phyloP scores from a whole-genome alignment of 2,797 vertebrate species.

The Sebastes variabilis region DNA sequence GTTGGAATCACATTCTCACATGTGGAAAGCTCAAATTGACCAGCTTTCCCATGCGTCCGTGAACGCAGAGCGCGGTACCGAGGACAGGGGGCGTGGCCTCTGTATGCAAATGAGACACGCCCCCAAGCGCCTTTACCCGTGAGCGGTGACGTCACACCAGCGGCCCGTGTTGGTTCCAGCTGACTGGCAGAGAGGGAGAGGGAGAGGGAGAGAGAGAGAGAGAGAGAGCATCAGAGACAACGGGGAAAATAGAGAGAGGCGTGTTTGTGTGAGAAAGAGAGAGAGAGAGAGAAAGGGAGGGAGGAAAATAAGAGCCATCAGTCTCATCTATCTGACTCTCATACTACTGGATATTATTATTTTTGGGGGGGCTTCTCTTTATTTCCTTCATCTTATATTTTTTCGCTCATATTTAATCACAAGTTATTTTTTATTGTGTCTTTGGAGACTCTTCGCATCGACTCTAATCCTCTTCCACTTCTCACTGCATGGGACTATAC shows the following conservation, averaged over 20 bases:
- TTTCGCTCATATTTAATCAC: slow-evolving; percentile 39
- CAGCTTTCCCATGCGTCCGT: not conserved
- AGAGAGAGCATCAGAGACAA: slow-evolving; percentile 47
- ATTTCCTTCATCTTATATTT: slow-evolving; percentile 53
- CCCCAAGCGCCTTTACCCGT: slow-evolving; percentile 78
- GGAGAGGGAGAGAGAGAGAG: slow-evolving; percentile 46
- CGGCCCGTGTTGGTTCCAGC: slow-evolving; percentile 88
- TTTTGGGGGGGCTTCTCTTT: slow-evolving; percentile 62
- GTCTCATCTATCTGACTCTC: slow-evolving; percentile 66
- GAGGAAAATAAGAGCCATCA: slow-evolving; percentile 72
- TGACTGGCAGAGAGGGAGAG: slow-evolving; percentile 76
- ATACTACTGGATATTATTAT: slow-evolving; percentile 69
- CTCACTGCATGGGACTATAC: slow-evolving; percentile 59
- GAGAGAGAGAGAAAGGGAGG: slow-evolving; percentile 46
- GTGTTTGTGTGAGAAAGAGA: slow-evolving; percentile 8
- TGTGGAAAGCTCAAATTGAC: not conserved
- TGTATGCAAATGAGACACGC: slow-evolving; percentile 74
- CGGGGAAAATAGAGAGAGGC: slow-evolving; percentile 47
- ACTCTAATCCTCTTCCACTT: slow-evolving; percentile 42
- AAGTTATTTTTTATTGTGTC: slow-evolving; percentile 3
- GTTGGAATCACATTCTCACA: not conserved
- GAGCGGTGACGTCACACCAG: slow-evolving; percentile 84
- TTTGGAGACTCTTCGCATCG: slow-evolving; percentile 28
- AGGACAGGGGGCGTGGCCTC: not conserved
- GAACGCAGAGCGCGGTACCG: slow-evolving; percentile 28